Percentiles rank a stretch among this genome's conserved stretches.
Evolutionary conservation across 2,888 invertebrate genomes (phyloP).

Genomic region (Anthophora plumipes): DNA sequence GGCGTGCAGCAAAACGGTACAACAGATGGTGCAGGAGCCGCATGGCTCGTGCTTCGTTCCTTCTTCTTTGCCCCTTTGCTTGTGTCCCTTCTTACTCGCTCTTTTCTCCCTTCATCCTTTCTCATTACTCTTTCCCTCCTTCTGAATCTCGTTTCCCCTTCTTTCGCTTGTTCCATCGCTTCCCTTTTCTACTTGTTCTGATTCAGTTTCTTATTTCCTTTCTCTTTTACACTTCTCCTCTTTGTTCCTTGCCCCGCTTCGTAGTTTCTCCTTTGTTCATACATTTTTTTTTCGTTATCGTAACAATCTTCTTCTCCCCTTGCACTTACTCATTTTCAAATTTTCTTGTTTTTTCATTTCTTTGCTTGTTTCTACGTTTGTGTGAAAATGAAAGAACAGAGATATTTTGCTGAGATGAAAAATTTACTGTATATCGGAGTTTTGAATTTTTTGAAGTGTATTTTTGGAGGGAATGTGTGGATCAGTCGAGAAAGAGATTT

Average conservation of each 20-base stretch:
- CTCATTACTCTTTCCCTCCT: background rate
- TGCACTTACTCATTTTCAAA: no score
- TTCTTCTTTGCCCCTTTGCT: constrained; percentile 6
- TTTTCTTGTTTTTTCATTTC: background rate
- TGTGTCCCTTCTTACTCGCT: background rate
- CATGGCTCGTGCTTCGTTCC: constrained; percentile 66
- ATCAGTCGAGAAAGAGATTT: no score
- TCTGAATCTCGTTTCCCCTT: no score
- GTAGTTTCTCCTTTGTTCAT: no score
- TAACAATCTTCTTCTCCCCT: background rate
- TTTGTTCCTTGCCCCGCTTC: no score
- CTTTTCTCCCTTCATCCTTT: background rate
- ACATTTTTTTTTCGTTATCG: no score
- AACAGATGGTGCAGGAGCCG: constrained; percentile 71
- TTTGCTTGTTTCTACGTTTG: no score
- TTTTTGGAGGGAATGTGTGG: no score
- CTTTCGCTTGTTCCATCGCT: background rate
- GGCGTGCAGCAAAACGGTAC: constrained; percentile 61
- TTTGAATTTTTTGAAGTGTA: no score
- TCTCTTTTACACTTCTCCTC: background rate
- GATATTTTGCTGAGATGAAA: no score
- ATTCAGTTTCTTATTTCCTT: background rate
- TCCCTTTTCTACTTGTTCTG: background rate
- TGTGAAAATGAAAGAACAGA: no score
- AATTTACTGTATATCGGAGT: no score